Evolutionary conservation across 2,888 invertebrate species (phyloP).

Genomic region (Leuctra nigra): DNA sequence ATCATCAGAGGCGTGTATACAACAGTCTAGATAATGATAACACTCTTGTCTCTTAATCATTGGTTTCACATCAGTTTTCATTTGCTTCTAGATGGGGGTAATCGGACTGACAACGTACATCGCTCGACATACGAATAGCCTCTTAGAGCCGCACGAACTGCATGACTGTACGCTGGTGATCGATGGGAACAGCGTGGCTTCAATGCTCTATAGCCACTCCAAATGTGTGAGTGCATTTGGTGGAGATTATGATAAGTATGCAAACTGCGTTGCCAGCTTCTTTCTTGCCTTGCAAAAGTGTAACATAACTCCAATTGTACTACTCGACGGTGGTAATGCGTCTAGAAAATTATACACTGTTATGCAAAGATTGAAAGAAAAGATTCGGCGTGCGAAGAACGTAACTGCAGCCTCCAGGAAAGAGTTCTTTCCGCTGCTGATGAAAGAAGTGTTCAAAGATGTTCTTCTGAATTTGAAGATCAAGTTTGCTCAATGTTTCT

Average conservation of each 20-base stretch:
- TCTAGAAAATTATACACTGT: conserved; percentile 62
- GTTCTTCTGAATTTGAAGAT: conserved; percentile 59
- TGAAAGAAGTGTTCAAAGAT: conserved; percentile 67
- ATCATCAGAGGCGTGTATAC: too few relatives aligned
- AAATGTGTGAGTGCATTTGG: conserved; percentile 67
- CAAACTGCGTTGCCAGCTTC: conserved; percentile 56
- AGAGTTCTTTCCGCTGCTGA: conserved; percentile 66
- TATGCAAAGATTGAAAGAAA: conserved; percentile 50
- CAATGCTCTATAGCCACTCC: conserved; percentile 57
- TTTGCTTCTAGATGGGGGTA: conserved; percentile 62
- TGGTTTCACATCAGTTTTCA: neutral
- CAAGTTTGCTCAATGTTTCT: conserved; percentile 64
- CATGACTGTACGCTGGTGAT: conserved; percentile 64
- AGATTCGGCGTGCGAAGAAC: conserved; percentile 50
- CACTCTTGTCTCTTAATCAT: too few relatives aligned
- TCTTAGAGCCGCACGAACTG: conserved; percentile 56
- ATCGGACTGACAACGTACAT: conserved; percentile 78
- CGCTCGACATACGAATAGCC: conserved; percentile 54
- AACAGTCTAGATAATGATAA: too few relatives aligned
- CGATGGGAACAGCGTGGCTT: conserved; percentile 72
- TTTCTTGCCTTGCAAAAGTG: conserved; percentile 64
- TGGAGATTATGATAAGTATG: conserved; percentile 77
- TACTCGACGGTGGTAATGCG: conserved; percentile 77
- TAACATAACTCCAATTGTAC: conserved; percentile 61
- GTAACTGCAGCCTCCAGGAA: conserved; percentile 47